These are phyloP conservation scores for Phalloptychus januarius DNA, from an alignment of 2,797 vertebrate genomes.

Conservation along the genomic window DNA sequence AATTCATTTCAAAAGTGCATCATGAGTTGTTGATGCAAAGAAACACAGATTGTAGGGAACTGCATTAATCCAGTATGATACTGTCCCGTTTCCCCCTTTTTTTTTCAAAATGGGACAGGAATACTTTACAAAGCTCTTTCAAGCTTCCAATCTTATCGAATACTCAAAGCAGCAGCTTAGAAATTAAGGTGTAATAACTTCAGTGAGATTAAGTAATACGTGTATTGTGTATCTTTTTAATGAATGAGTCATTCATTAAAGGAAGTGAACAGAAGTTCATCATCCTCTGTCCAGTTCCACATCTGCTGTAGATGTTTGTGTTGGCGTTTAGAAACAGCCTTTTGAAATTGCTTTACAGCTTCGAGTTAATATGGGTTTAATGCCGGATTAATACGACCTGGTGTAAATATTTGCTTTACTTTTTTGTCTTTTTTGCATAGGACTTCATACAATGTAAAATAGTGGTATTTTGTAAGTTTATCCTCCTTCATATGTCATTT, in stretches of 20 bases:
- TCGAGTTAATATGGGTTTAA: constrained; percentile 53
- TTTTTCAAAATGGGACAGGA: constrained; percentile 66
- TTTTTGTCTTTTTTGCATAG: constrained; percentile 1
- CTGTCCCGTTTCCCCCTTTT: constrained; percentile 46
- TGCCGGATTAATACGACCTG: constrained; percentile 44
- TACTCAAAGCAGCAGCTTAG: constrained; percentile 22
- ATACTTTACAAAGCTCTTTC: constrained; percentile 34
- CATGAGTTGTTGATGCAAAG: constrained; percentile 53
- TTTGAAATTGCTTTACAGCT: constrained; percentile 26
- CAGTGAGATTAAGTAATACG: neutral
- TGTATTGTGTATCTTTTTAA: neutral
- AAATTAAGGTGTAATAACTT: neutral
- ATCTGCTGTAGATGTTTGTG: constrained; percentile 8
- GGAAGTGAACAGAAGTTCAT: constrained; percentile 8
- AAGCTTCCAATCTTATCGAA: constrained; percentile 18
- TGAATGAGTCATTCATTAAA: constrained; percentile 22
- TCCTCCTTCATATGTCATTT: constrained; percentile 16
- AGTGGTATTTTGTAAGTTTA: neutral
- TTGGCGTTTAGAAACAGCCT: constrained; percentile 10
- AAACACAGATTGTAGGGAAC: constrained; percentile 58
- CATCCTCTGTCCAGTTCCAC: neutral
- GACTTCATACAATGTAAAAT: neutral
- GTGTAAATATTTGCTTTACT: neutral
- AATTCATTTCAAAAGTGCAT: constrained; percentile 44
- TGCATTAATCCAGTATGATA: constrained; percentile 62